Evolutionary conservation across 2,797 vertebrate species (phyloP), one percentile per base, ranked within the genome.

Genomic region (Enteromius radiatus): DNA sequence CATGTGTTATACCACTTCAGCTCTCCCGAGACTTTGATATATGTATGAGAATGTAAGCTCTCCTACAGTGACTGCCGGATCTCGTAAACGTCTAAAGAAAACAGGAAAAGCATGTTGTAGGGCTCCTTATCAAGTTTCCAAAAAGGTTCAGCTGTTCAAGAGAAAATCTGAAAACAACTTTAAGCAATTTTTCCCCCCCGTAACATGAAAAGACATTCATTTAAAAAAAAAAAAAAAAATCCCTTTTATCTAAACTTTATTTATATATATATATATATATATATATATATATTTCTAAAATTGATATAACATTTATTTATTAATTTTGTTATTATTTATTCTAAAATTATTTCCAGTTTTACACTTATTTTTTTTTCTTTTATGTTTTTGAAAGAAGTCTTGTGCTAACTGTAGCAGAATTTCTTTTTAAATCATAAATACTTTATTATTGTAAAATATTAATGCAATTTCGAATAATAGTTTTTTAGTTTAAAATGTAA

Each of bases 1-100:
- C 86, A 89, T 86, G 79, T 90, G 89, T 85, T 88, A 76, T 78
- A 82, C 76, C 77, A 83, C 78, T 89, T 82, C 6, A 59, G 47
- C 26, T 79, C 77, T 52, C 52, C 5, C 21, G 41, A 76, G 84
- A 41, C 4, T 43, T 33, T 63, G 65, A 78, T 74, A 56, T 59
- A 79, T 78, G 84, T 38, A 36, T 23, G 69, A 64, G 69, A 59
- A 52, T 3, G 10, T 31, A 59, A 45, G 74, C 56, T 71, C 26
- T 74, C 19, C 56, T n/a, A 12, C 47, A 43, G 28, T 15, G 52
- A 49, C 75, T 59, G 41, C 26, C 38, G 7, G n/a, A 73, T 80
- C 76, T 71, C 21, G 33, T 36, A 21, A 76, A 10, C 38, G 12
- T 28, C 56, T 43, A 45, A 71, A 31, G 31, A 78, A 80, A 78